phyloP scores from a whole-genome alignment of 2,113 vertebrate genomes.

The Alouatta palliata region DNA sequence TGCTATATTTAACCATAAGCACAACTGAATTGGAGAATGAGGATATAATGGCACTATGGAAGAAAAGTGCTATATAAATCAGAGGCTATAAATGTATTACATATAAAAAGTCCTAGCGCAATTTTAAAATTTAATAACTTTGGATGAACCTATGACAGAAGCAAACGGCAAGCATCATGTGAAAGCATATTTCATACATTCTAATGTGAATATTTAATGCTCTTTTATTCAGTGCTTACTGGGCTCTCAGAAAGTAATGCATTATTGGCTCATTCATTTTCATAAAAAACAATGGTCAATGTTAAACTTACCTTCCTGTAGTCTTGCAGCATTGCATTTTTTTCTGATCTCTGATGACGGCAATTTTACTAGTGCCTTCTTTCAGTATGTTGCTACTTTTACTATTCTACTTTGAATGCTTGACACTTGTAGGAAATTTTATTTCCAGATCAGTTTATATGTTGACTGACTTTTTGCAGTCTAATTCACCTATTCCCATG shows the following conservation, averaged over 20 bases:
- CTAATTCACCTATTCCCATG: background rate
- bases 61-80: constrained; percentile 73
- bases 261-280: constrained; percentile 36
- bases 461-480: background rate
- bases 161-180: constrained; percentile 15
- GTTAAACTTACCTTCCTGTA: background rate
- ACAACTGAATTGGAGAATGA: constrained; percentile 61
- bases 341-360: background rate
- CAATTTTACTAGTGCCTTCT: background rate
- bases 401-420: background rate
- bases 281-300: constrained; percentile 29
- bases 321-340: background rate
- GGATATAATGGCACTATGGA: constrained; percentile 39
- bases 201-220: constrained; percentile 52
- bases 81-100: constrained; percentile 59
- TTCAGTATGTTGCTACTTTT: background rate
- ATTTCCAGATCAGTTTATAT: background rate
- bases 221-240: background rate
- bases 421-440: background rate
- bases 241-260: constrained; percentile 24
- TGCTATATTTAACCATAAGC: constrained; percentile 62
- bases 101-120: constrained; percentile 56
- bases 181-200: constrained; percentile 54
- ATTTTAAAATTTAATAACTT: constrained; percentile 76
- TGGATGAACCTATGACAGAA: constrained; percentile 58